Evolutionary conservation across 2,797 vertebrate genomes (phyloP), one percentile per base, ranked within the genome.

Genomic region (Falco cherrug): DNA sequence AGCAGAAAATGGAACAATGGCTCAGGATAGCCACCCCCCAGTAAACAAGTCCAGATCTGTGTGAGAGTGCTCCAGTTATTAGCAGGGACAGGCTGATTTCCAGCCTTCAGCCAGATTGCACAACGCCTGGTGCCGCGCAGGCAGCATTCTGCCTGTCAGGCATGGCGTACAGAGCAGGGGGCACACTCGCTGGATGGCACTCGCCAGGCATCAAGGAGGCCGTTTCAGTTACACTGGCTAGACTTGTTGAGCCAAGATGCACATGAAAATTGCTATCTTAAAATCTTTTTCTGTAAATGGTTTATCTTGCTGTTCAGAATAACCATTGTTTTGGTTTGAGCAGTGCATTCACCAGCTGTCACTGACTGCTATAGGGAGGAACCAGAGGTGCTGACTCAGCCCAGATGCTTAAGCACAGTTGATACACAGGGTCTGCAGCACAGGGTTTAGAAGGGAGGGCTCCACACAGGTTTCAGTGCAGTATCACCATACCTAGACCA

Each of bases 161-260:
- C 1, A 0, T 0, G 0, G 65, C 3, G 0, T 53, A 4, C 0
- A 0, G 28, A 69, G 77, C 3, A 0, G 1, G 2, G 41, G 35
- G n/a, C 0, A 0, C 0, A 0, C 29, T 83, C 17, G 17, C 43
- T 45, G 43, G 43, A 45, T 45, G 43, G 43, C 43, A 45, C 43
- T 45, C 2, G 21, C 43, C 43, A 10, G 19, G 13, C 5, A 0
- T 67, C 70, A 33, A 16, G 14, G 48, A 51, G 56, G 48, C 6
- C 3, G 13, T 31, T 84, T 54, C 1, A 16, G n/a, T 21, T 10
- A 2, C 0, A 0, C 67, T 73, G 43, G 13, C 50, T 29, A 14
- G 35, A 18, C 37, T 56, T 10, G 37, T 20, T 48, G 45, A 75
- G 45, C 26, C 43, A 50, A 51, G 53, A 11, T 11, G 65, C 37